Conservation (phyloP, 2,113 vertebrate genomes). For the Vulpes lagopus region DNA sequence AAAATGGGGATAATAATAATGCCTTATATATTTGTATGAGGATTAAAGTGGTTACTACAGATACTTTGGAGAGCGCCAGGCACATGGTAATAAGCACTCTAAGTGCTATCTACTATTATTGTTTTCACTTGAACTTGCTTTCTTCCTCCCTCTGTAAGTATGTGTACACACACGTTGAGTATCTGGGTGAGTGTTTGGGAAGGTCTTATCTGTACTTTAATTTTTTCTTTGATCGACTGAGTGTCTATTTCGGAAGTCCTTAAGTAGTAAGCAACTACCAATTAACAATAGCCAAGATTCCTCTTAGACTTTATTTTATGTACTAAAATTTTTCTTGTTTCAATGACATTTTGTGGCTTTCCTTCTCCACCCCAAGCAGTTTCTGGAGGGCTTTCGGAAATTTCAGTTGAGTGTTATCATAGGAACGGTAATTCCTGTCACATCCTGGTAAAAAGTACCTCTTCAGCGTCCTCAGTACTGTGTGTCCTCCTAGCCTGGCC, state of each 20-base stretch:
- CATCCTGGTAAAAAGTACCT: constrained; percentile 1
- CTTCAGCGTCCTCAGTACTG: background rate
- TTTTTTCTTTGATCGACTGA: constrained; percentile 70
- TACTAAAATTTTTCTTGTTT: constrained; percentile 65
- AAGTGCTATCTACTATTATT: constrained; percentile 5
- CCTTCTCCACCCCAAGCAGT: background rate
- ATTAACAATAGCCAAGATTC: constrained; percentile 58
- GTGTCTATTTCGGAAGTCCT: constrained; percentile 65
- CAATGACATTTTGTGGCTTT: constrained; percentile 39
- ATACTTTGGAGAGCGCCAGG: background rate
- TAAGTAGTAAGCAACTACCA: constrained; percentile 56
- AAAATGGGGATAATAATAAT: constrained; percentile 24
- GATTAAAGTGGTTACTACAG: constrained; percentile 5
- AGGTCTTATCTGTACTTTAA: constrained; percentile 45
- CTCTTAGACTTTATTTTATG: constrained; percentile 66
- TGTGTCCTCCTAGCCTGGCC: background rate
- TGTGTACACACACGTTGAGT: background rate
- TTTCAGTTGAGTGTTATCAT: background rate
- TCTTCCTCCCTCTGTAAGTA: background rate
- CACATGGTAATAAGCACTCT: background rate
- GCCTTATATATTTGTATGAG: constrained; percentile 23
- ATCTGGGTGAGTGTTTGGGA: constrained; percentile 44
- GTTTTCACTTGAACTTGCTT: background rate
- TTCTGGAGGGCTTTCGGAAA: constrained; percentile 50
- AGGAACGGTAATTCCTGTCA: constrained; percentile 11